A percentile compares a stretch with the other conserved stretches of the same genome.
Evolutionary conservation across 2,797 vertebrate genomes (phyloP).

Genomic region (Malacoctenus gilli): DNA sequence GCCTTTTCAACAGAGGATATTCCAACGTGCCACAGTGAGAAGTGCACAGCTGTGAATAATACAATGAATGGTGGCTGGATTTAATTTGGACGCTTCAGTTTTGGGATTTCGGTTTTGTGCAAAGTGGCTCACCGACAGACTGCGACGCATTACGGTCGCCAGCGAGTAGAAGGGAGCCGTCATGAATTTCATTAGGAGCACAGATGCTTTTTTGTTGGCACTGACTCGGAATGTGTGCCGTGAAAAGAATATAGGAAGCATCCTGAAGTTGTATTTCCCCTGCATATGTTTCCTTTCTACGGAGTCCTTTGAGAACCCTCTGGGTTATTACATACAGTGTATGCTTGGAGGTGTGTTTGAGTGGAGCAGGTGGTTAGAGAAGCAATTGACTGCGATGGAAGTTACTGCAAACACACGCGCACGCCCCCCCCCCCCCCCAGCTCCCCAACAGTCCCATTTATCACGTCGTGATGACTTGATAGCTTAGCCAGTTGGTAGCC

Average conservation of each 20-base stretch:
- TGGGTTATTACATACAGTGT: slow-evolving; percentile 13
- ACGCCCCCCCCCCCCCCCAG: neutral
- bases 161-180: neutral
- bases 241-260: neutral
- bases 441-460: slow-evolving; percentile 50
- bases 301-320: neutral
- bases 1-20: neutral
- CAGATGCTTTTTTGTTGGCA: slow-evolving; percentile 1
- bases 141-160: neutral
- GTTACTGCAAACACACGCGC: slow-evolving; percentile 34
- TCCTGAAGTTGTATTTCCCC: no score
- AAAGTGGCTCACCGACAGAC: slow-evolving; percentile 1
- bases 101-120: neutral
- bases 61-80: slow-evolving; percentile 11
- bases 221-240: neutral
- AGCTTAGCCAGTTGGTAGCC: slow-evolving; percentile 63
- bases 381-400: slow-evolving; percentile 22
- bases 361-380: slow-evolving; percentile 40
- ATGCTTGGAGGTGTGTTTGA: slow-evolving; percentile 18
- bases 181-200: slow-evolving; percentile 4
- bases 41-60: slow-evolving; percentile 1
- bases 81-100: neutral
- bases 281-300: no score
- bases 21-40: slow-evolving; percentile 3
- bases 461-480: slow-evolving; percentile 64